phyloP scores from a whole-genome alignment of 2,888 invertebrate genomes.

The Conchocele bisecta region DNA sequence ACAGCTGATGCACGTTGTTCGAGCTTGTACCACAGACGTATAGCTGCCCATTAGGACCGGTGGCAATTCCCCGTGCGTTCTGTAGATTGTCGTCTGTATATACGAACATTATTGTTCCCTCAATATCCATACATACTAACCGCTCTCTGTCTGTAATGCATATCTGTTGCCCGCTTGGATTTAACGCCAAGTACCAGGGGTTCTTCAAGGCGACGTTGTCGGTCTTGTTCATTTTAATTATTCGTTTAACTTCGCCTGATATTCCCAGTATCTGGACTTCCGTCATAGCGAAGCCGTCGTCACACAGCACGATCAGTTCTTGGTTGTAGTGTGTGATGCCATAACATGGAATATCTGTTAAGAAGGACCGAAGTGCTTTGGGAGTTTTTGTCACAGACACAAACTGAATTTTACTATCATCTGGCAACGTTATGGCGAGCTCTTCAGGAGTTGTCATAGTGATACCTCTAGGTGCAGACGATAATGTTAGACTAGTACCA shows the following conservation, averaged over 20 bases:
- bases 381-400: constrained; percentile 37
- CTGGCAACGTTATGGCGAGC: constrained; percentile 54
- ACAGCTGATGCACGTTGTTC: constrained; percentile 48
- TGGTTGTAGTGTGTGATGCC: constrained; percentile 43
- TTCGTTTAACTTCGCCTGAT: constrained; percentile 35
- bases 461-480: constrained; percentile 46
- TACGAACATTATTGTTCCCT: constrained; percentile 39
- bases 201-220: constrained; percentile 39
- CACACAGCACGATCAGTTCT: constrained; percentile 43
- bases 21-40: constrained; percentile 53
- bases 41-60: constrained; percentile 42
- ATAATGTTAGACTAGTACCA: constrained; percentile 24
- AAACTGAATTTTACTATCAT: constrained; percentile 52
- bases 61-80: constrained; percentile 42
- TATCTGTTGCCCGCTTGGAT: constrained; percentile 50
- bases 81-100: constrained; percentile 37
- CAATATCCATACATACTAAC: constrained; percentile 40
- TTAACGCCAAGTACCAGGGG: constrained; percentile 46
- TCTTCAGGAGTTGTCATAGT: constrained; percentile 47
- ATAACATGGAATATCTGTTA: constrained; percentile 50
- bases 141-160: constrained; percentile 50
- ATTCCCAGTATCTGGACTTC: constrained; percentile 43
- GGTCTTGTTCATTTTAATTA: constrained; percentile 39
- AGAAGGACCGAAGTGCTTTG: constrained; percentile 41
- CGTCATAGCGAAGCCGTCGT: constrained; percentile 50